These are phyloP conservation scores for Rana temporaria DNA, from an alignment of 2,113 vertebrate species.

Conservation along the genomic window DNA sequence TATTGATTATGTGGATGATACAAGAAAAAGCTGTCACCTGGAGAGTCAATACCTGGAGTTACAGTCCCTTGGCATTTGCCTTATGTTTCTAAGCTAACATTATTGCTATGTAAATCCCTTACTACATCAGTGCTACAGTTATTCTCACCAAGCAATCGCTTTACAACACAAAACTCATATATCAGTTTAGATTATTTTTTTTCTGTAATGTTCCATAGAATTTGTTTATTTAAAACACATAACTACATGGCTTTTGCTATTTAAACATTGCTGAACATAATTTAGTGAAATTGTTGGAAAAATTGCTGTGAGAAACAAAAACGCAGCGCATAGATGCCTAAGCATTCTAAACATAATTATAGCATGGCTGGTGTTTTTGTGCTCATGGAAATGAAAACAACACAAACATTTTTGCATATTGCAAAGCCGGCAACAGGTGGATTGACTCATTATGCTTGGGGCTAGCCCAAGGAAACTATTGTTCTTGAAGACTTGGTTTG, in stretches of 20 bases:
- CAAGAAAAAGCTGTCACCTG: no score
- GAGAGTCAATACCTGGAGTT: no score
- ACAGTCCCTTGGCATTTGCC: no score
- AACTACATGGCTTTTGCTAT: neutral
- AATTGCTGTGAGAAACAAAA: constrained; percentile 1
- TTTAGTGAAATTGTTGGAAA: neutral
- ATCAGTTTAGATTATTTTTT: no score
- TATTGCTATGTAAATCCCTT: no score
- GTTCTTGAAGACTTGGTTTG: constrained; percentile 64
- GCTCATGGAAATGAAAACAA: constrained; percentile 26
- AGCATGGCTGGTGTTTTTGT: constrained; percentile 6
- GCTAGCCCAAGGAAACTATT: constrained; percentile 59
- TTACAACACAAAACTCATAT: no score
- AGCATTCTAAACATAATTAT: constrained; percentile 1
- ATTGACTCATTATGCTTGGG: constrained; percentile 57
- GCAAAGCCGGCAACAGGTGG: constrained; percentile 53
- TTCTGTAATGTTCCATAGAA: no score
- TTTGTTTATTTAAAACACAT: neutral
- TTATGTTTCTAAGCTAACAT: no score
- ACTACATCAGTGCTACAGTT: no score
- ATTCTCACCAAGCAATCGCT: no score
- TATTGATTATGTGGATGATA: no score
- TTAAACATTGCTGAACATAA: neutral
- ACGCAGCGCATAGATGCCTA: neutral
- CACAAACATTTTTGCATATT: constrained; percentile 17